Percentiles rank a stretch among this genome's conserved stretches.
phyloP scores from a whole-genome alignment of 2,888 invertebrate species.

The Heliconius erato region DNA sequence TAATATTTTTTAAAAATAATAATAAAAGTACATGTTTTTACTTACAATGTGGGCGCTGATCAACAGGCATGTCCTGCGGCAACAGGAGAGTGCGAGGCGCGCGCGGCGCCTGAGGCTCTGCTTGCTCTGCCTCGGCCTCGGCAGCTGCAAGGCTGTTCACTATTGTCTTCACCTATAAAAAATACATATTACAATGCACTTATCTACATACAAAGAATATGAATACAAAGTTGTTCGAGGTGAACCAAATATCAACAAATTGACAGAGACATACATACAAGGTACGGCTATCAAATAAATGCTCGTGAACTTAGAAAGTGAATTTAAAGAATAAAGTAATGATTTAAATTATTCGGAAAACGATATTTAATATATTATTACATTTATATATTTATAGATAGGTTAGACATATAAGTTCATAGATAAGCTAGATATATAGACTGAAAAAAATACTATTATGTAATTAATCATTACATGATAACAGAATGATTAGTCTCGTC shows the following conservation, averaged over 20 bases:
- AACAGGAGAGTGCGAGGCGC: slow-evolving; percentile 85
- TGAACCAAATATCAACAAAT: not conserved
- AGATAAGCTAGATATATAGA: too few species aligned
- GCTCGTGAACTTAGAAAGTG: not conserved
- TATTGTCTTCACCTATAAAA: slow-evolving; percentile 78
- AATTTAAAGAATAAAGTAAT: not conserved
- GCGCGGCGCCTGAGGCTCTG: slow-evolving; percentile 65
- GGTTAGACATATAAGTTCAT: too few species aligned
- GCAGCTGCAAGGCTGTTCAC: slow-evolving; percentile 80
- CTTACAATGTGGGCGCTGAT: slow-evolving; percentile 92
- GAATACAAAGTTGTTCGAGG: not conserved
- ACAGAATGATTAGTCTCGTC: too few species aligned
- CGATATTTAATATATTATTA: too few species aligned
- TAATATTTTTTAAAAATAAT: too few species aligned
- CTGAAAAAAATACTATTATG: too few species aligned
- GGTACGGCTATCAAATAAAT: not conserved
- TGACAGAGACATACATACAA: not conserved
- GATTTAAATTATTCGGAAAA: too few species aligned
- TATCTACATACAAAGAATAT: not conserved
- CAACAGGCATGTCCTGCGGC: slow-evolving; percentile 86
- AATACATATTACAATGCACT: not conserved
- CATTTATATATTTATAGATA: too few species aligned
- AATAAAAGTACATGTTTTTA: slow-evolving; percentile 53
- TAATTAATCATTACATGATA: too few species aligned
- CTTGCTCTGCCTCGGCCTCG: slow-evolving; percentile 71